phyloP scores from a whole-genome alignment of 2,113 vertebrate species.

The Entosphenus tridentatus region DNA sequence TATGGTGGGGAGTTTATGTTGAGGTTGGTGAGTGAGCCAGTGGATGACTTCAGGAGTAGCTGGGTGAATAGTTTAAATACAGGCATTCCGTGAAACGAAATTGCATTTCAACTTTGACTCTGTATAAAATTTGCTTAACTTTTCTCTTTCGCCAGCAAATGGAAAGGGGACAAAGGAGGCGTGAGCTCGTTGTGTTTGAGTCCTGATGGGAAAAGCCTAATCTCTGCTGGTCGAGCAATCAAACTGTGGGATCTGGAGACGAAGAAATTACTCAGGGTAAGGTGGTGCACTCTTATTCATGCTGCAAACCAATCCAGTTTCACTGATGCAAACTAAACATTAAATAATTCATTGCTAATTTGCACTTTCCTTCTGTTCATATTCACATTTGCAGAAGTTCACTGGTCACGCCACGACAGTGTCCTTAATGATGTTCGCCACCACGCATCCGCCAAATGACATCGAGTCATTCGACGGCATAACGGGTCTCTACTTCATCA shows the following conservation, averaged over 20 bases:
- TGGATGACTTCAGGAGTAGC: too few species aligned
- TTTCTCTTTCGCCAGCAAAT: constrained; percentile 38
- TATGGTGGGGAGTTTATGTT: too few species aligned
- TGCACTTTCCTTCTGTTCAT: not conserved
- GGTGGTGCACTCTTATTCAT: constrained; percentile 13
- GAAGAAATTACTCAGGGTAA: constrained; percentile 86
- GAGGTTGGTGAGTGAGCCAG: too few species aligned
- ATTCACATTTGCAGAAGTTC: constrained; percentile 38
- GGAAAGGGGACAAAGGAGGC: constrained; percentile 71
- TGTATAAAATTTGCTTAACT: not conserved
- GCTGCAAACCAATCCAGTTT: not conserved
- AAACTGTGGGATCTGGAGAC: constrained; percentile 96
- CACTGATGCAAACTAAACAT: not conserved
- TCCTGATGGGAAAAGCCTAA: constrained; percentile 71
- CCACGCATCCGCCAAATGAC: constrained; percentile 38
- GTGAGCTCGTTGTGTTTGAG: constrained; percentile 69
- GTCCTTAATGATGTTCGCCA: constrained; percentile 62
- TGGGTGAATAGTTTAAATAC: too few species aligned
- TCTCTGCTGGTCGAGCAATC: constrained; percentile 74
- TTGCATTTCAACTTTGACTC: too few species aligned
- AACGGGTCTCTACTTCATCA: constrained; percentile 79
- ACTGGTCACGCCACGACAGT: constrained; percentile 77
- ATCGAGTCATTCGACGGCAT: constrained; percentile 39
- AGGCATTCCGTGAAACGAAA: too few species aligned
- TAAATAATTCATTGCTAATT: not conserved